These are phyloP conservation scores for Drosophila tanythrix DNA, from an alignment of 2,888 invertebrate genomes.

Conservation along the genomic window DNA sequence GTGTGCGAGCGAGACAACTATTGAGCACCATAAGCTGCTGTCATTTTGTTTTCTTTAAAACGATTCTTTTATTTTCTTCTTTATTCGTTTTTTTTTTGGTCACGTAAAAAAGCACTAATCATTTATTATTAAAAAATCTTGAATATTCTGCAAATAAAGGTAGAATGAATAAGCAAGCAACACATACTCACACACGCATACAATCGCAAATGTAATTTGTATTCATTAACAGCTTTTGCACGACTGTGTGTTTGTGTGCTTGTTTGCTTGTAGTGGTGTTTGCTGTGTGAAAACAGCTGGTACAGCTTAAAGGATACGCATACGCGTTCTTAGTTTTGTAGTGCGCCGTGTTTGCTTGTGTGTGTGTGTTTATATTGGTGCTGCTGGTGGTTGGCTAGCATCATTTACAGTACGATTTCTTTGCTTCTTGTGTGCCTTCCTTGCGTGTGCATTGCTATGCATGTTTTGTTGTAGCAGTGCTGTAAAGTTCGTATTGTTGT, in stretches of 20 bases:
- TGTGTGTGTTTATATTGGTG: slow-evolving; percentile 30
- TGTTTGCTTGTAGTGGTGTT: slow-evolving; percentile 25
- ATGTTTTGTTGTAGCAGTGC: slow-evolving; percentile 44
- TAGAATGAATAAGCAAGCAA: slow-evolving; percentile 8
- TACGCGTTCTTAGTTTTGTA: slow-evolving; percentile 42
- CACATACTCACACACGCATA: background rate
- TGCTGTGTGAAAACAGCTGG: slow-evolving; percentile 69
- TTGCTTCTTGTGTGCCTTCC: slow-evolving; percentile 29
- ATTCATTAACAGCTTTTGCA: slow-evolving; percentile 46
- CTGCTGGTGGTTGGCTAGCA: slow-evolving; percentile 56
- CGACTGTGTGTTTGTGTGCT: slow-evolving; percentile 13
- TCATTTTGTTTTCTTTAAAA: slow-evolving; percentile 69
- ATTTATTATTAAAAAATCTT: slow-evolving; percentile 48
- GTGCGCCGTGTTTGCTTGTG: slow-evolving; percentile 31
- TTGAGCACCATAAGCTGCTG: slow-evolving; percentile 68
- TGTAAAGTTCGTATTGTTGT: slow-evolving; percentile 31
- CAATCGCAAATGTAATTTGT: slow-evolving; percentile 29
- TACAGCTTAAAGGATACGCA: slow-evolving; percentile 71
- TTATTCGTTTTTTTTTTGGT: slow-evolving; percentile 52
- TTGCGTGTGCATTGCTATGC: slow-evolving; percentile 74
- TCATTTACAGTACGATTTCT: slow-evolving; percentile 50
- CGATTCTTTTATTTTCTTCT: slow-evolving; percentile 59
- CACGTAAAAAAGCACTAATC: slow-evolving; percentile 69
- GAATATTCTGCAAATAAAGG: slow-evolving; percentile 33
- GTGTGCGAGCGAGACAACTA: slow-evolving; percentile 66